Conservation (phyloP, 1,140 invertebrate genomes). For the Acromyrmex heyeri region DNA sequence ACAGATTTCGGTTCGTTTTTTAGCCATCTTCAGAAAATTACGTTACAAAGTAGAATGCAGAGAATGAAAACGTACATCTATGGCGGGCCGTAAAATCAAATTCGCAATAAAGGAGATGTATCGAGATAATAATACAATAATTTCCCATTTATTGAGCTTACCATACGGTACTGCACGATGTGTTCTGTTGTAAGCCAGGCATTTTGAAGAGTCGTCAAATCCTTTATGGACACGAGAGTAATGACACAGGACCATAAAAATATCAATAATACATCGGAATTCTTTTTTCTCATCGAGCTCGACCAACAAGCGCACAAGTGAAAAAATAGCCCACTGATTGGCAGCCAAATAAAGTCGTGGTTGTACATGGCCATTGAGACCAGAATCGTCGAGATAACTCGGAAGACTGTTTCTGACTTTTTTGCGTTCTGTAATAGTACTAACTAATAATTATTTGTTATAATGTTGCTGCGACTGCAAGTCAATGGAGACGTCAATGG, state of each 20-base stretch:
- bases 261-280: constrained; percentile 76
- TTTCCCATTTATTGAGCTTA: constrained; percentile 68
- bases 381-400: constrained; percentile 78
- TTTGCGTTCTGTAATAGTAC: constrained; percentile 75
- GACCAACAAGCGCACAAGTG: constrained; percentile 77
- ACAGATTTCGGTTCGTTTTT: too few species aligned
- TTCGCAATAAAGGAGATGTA: too few species aligned
- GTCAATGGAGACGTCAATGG: neutral
- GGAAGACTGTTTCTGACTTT: constrained; percentile 76
- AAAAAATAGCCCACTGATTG: constrained; percentile 79
- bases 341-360: constrained; percentile 71
- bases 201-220: constrained; percentile 71
- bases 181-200: constrained; percentile 72
- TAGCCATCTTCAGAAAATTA: too few species aligned
- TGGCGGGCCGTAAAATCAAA: too few species aligned
- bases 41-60: too few species aligned
- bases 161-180: constrained; percentile 79
- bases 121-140: neutral
- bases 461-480: constrained; percentile 9
- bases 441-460: constrained; percentile 30
- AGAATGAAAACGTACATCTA: too few species aligned
- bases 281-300: constrained; percentile 65
- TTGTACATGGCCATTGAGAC: constrained; percentile 75
- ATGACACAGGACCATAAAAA: constrained; percentile 81
- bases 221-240: constrained; percentile 68